Percentiles rank a stretch among this genome's conserved stretches.
Conservation (phyloP, 1,140 invertebrate genomes). For the Apis dorsata region DNA sequence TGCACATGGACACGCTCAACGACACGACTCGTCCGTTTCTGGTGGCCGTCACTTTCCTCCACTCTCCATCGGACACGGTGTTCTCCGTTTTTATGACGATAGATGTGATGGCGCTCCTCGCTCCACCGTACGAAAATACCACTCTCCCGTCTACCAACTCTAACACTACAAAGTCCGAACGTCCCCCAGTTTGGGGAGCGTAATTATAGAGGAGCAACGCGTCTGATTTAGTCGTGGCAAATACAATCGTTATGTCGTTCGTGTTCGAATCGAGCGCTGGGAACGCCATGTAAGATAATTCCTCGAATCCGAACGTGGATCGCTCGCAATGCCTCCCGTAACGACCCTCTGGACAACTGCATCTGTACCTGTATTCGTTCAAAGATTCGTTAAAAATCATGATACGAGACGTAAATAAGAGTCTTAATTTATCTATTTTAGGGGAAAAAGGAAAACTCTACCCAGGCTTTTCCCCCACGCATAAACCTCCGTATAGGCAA, state of each 20-base stretch:
- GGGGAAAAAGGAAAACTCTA: not conserved
- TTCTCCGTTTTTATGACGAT: conserved; percentile 83
- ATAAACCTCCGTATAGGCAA: conserved; percentile 91
- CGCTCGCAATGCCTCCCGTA: conserved; percentile 95
- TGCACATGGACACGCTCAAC: conserved; percentile 89
- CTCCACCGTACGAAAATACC: conserved; percentile 93
- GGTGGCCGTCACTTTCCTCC: conserved; percentile 95
- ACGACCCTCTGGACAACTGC: conserved; percentile 91
- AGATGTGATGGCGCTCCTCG: conserved; percentile 90
- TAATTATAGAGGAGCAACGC: conserved; percentile 94
- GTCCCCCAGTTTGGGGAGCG: conserved; percentile 90
- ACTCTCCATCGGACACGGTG: conserved; percentile 90
- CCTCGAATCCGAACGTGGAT: conserved; percentile 92
- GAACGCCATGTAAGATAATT: conserved; percentile 94
- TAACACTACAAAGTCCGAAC: conserved; percentile 95
- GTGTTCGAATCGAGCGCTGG: conserved; percentile 90
- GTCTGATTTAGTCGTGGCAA: conserved; percentile 93
- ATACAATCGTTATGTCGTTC: conserved; percentile 94
- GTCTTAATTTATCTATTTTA: not conserved
- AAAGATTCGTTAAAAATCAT: not conserved
- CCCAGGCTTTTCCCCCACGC: conserved; percentile 89
- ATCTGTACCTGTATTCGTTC: conserved; percentile 83
- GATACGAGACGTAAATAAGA: not conserved
- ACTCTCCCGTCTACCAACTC: conserved; percentile 91
- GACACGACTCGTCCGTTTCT: conserved; percentile 93